Evolutionary conservation across 2,113 vertebrate genomes (phyloP).

Genomic region (Oplegnathus fasciatus): DNA sequence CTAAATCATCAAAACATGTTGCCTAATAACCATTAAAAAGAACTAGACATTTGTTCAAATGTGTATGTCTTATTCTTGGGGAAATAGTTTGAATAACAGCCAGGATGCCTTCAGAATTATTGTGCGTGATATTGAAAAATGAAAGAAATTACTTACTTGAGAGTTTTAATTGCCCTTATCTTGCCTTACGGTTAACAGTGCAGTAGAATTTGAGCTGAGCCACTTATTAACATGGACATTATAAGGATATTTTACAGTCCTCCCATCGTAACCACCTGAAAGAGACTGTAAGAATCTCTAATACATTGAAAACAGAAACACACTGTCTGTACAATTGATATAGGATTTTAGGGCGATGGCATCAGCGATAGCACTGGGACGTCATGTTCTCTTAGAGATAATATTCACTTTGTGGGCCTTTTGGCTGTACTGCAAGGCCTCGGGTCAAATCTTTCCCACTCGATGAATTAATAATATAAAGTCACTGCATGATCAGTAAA

Average conservation of each 20-base stretch:
- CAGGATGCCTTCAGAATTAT: background rate
- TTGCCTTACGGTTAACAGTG: background rate
- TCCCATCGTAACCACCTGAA: background rate
- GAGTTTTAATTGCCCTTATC: conserved; percentile 5
- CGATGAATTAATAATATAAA: conserved; percentile 54
- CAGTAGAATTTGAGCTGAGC: conserved; percentile 1
- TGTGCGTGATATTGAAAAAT: background rate
- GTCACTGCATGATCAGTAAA: conserved; percentile 43
- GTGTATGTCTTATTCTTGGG: background rate
- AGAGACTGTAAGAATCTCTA: background rate
- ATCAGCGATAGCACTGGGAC: conserved; percentile 4
- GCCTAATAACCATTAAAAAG: background rate
- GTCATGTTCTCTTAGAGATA: conserved; percentile 17
- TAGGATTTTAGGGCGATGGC: background rate
- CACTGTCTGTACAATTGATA: conserved; percentile 7
- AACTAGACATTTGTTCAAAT: background rate
- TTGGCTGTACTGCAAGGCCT: conserved; percentile 24
- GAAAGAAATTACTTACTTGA: background rate
- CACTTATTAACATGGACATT: conserved; percentile 20
- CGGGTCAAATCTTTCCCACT: conserved; percentile 53
- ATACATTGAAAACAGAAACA: background rate
- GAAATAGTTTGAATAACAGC: background rate
- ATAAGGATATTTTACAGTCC: conserved; percentile 12
- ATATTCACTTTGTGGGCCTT: conserved; percentile 39
- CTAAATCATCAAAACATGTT: background rate